phyloP scores from a whole-genome alignment of 2,888 invertebrate genomes.

The Napeogenes inachia region DNA sequence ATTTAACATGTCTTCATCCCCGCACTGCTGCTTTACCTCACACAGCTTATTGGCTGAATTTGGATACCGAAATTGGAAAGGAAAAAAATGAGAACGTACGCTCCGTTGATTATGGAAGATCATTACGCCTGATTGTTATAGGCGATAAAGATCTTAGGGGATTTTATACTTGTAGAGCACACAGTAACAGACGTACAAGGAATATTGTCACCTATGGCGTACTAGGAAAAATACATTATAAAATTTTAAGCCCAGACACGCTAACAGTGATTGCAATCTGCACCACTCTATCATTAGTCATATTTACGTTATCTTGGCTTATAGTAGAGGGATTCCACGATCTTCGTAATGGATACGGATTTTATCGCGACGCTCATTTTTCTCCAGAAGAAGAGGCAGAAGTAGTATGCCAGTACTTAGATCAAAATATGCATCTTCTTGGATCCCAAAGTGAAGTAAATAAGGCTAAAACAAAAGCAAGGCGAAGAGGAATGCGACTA shows the following conservation, averaged over 20 bases:
- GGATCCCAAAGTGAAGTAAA: conserved; percentile 49
- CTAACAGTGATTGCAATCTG: conserved; percentile 54
- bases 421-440: conserved; percentile 50
- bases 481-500: conserved; percentile 45
- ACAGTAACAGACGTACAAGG: conserved; percentile 46
- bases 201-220: conserved; percentile 69
- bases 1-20: conserved; percentile 62
- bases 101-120: conserved; percentile 54
- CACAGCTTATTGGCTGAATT: conserved; percentile 55
- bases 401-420: conserved; percentile 59
- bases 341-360: conserved; percentile 60
- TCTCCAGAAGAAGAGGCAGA: conserved; percentile 61
- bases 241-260: conserved; percentile 49
- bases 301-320: conserved; percentile 57
- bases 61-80: conserved; percentile 48
- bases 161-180: conserved; percentile 64
- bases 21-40: conserved; percentile 43
- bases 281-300: conserved; percentile 53
- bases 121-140: conserved; percentile 52
- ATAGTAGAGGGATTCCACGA: conserved; percentile 60
- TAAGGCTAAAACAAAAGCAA: conserved; percentile 53
- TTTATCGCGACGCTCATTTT: conserved; percentile 61
- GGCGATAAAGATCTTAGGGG: conserved; percentile 56
- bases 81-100: conserved; percentile 43
- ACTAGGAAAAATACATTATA: conserved; percentile 51